Percentiles rank a stretch among this genome's conserved stretches.
Evolutionary conservation across 2,113 vertebrate species (phyloP).

Genomic region (Chaenogobius annularis): DNA sequence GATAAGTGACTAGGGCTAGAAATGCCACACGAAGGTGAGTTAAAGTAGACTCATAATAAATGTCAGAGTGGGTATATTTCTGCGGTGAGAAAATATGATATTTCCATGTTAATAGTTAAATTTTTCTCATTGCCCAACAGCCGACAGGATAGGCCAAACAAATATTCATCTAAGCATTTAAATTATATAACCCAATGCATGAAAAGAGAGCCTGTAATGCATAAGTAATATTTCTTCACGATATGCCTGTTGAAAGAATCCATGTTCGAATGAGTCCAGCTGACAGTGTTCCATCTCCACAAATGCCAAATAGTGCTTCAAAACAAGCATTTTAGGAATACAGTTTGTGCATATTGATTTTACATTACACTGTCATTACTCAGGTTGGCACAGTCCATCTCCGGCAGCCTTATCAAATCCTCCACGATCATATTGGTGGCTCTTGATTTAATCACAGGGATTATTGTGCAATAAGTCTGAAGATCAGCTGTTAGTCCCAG

Average conservation of each 20-base stretch:
- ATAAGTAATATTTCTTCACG: background rate
- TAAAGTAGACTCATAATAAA: background rate
- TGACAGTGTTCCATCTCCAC: background rate
- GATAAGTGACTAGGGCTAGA: background rate
- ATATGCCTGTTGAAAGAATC: background rate
- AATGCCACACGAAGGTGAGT: background rate
- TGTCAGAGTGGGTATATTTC: background rate
- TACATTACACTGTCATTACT: background rate
- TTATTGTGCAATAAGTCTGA: constrained; percentile 28
- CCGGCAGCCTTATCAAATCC: constrained; percentile 11
- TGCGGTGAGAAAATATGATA: background rate
- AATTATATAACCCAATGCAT: background rate
- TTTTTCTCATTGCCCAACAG: background rate
- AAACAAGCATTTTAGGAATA: background rate
- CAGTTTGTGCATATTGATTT: background rate
- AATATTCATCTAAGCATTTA: background rate
- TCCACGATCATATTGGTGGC: constrained; percentile 15
- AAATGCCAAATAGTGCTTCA: background rate
- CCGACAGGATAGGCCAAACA: too few species aligned
- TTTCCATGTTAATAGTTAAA: background rate
- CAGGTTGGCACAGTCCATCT: constrained; percentile 7
- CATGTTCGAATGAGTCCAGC: background rate
- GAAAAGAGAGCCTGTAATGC: background rate
- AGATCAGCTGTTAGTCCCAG: constrained; percentile 13
- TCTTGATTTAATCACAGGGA: constrained; percentile 34